A percentile compares a stretch with the other conserved stretches of the same genome.
phyloP scores from a whole-genome alignment of 2,797 vertebrate species.

The Eupleurogrammus muticus region DNA sequence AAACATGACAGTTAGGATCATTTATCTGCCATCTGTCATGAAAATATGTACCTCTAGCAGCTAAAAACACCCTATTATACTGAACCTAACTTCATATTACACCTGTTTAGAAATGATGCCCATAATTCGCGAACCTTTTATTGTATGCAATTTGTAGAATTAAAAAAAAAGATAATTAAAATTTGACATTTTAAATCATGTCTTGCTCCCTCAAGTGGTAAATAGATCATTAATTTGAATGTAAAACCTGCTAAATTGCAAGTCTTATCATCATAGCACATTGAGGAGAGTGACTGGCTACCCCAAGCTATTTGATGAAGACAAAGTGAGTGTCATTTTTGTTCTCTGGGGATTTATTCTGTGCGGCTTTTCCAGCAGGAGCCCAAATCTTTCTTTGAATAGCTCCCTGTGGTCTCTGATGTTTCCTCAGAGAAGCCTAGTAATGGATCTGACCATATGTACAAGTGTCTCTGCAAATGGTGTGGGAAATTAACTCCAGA shows the following conservation, averaged over 20 bases:
- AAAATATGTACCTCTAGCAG: neutral
- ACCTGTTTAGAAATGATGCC: neutral
- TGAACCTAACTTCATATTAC: neutral
- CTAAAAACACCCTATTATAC: neutral
- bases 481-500: constrained; percentile 34
- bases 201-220: neutral
- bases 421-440: neutral
- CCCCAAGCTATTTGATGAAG: constrained; percentile 34
- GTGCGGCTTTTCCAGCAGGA: constrained; percentile 4
- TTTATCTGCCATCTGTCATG: neutral
- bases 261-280: constrained; percentile 19
- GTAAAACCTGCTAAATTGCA: constrained; percentile 16
- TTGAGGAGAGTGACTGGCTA: neutral
- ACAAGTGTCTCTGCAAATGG: constrained; percentile 19
- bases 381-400: constrained; percentile 13
- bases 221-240: constrained; percentile 9
- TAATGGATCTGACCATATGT: constrained; percentile 31
- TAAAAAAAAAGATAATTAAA: neutral
- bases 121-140: neutral
- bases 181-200: neutral
- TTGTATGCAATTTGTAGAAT: neutral
- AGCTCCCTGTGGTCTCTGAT: neutral
- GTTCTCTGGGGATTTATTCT: constrained; percentile 11
- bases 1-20: neutral
- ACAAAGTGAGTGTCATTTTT: constrained; percentile 47